Percentiles rank a stretch among this genome's conserved stretches.
Evolutionary conservation across 2,888 invertebrate species (phyloP).

Genomic region (Dione vanillae): DNA sequence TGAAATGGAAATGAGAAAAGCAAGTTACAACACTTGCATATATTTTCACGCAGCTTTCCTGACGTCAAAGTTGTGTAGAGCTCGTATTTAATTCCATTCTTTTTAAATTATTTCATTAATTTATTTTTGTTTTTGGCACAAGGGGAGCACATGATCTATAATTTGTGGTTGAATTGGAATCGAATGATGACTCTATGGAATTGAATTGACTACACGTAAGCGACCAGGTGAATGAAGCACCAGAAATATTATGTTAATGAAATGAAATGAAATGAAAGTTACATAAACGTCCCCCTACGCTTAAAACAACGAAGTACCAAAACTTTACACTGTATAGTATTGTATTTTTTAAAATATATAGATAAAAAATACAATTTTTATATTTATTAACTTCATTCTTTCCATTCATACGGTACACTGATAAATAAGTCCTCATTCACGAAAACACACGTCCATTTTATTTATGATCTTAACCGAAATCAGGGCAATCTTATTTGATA

Average conservation of each 20-base stretch:
- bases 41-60: conserved; percentile 6
- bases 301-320: too few species aligned
- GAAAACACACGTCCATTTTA: conserved; percentile 14
- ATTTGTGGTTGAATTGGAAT: not conserved
- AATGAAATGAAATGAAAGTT: too few species aligned
- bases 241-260: too few species aligned
- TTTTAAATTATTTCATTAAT: too few species aligned
- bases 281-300: too few species aligned
- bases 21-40: conserved; percentile 29
- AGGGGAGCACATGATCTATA: too few species aligned
- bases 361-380: not conserved
- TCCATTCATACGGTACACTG: not conserved
- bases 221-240: too few species aligned
- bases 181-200: too few species aligned
- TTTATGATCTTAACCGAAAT: conserved; percentile 17
- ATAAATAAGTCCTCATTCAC: conserved; percentile 1
- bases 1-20: conserved; percentile 27
- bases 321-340: too few species aligned
- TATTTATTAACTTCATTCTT: not conserved
- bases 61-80: conserved; percentile 4
- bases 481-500: conserved; percentile 15
- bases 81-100: not conserved
- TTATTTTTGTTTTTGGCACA: too few species aligned
- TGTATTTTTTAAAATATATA: not conserved
- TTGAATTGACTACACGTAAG: too few species aligned